Percentiles rank a stretch among this genome's conserved stretches.
Conservation (phyloP, 35 echinoderm and acorn worm species). For the Ptychodera flava region DNA sequence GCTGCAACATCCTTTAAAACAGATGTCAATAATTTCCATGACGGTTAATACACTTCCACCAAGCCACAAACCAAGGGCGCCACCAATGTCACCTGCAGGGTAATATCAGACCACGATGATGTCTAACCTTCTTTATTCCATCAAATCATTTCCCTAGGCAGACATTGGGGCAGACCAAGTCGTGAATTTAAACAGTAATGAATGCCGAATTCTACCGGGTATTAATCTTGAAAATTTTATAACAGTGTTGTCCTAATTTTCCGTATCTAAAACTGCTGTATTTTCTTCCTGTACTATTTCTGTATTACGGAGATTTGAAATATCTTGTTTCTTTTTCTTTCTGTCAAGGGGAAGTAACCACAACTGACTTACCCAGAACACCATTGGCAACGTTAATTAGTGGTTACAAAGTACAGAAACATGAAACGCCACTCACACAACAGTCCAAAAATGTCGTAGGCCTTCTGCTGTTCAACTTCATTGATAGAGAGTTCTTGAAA, state of each 20-base stretch:
- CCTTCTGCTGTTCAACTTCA: background rate
- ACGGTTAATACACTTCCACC: conserved; percentile 22
- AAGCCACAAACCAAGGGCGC: conserved; percentile 25
- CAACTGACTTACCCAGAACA: background rate
- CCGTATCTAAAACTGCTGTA: background rate
- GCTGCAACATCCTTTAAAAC: background rate
- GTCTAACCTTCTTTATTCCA: background rate
- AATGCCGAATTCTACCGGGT: background rate
- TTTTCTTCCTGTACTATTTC: no score
- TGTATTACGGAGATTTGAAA: no score
- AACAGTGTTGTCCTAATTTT: background rate
- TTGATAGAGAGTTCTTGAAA: background rate
- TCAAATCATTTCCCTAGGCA: no score
- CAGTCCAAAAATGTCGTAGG: background rate
- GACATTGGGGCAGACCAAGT: background rate
- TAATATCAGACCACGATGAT: background rate
- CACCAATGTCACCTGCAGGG: conserved; percentile 17
- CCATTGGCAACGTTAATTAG: background rate
- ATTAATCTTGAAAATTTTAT: background rate
- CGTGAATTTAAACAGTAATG: background rate
- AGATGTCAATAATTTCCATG: conserved; percentile 19
- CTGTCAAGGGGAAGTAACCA: no score
- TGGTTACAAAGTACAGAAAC: background rate
- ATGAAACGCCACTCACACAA: background rate
- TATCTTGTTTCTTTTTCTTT: no score